Evolutionary conservation across 2,113 vertebrate genomes (phyloP).

Genomic region (Syngnathoides biaculeatus): DNA sequence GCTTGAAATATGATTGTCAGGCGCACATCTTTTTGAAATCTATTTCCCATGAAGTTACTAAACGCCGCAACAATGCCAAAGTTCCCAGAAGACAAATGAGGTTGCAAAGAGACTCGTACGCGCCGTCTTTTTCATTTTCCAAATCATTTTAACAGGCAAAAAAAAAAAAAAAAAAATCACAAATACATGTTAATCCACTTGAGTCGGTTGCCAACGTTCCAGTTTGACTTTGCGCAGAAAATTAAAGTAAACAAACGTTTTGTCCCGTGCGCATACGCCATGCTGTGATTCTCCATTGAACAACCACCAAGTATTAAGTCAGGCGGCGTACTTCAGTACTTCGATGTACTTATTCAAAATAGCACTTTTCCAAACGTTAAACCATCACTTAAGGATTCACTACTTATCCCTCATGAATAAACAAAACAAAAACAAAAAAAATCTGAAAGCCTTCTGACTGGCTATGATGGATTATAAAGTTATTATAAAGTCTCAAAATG

Average conservation of each 20-base stretch:
- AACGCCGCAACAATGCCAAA: slow-evolving; percentile 43
- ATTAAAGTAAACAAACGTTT: not conserved
- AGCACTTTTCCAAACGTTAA: slow-evolving; percentile 11
- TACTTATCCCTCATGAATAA: not conserved
- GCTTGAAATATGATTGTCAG: slow-evolving; percentile 16
- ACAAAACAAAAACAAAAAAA: not conserved
- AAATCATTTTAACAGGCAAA: slow-evolving; percentile 34
- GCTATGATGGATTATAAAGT: too few species aligned
- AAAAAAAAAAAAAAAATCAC: slow-evolving; percentile 30
- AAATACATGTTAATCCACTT: slow-evolving; percentile 54
- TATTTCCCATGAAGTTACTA: slow-evolving; percentile 32
- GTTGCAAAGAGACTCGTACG: slow-evolving; percentile 51
- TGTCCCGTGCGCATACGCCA: not conserved
- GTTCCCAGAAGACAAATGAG: slow-evolving; percentile 51
- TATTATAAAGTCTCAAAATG: too few species aligned
- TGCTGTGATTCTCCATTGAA: not conserved
- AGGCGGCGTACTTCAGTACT: too few species aligned
- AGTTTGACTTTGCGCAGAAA: slow-evolving; percentile 37
- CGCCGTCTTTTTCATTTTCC: slow-evolving; percentile 52
- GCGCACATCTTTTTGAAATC: slow-evolving; percentile 6
- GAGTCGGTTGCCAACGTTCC: slow-evolving; percentile 51
- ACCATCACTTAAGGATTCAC: slow-evolving; percentile 22
- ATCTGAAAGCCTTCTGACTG: not conserved
- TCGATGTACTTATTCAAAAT: slow-evolving; percentile 43
- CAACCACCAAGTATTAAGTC: not conserved